Percentiles rank a stretch among this genome's conserved stretches.
These are phyloP conservation scores for Caenorhabditis drosophilae DNA, from an alignment of 2,888 invertebrate species.

Conservation along the genomic window DNA sequence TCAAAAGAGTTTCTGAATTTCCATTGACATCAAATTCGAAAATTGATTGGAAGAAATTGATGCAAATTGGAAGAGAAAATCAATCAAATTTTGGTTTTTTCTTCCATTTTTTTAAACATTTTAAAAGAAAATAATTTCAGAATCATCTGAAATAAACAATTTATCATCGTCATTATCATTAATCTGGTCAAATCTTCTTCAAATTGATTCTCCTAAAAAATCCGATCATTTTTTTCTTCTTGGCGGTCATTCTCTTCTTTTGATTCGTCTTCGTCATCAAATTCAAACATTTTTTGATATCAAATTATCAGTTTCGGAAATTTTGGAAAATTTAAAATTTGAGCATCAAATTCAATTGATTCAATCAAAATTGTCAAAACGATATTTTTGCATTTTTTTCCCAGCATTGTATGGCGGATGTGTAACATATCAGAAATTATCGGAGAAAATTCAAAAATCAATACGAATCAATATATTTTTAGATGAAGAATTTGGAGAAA, in stretches of 20 bases:
- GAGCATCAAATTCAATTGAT: conserved; percentile 11
- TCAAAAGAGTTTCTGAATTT: conserved; percentile 43
- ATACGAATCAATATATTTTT: conserved; percentile 7
- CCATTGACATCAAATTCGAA: conserved; percentile 62
- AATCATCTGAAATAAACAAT: too few relatives aligned
- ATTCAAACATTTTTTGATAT: conserved; percentile 23
- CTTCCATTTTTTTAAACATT: neutral
- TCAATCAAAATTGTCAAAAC: neutral
- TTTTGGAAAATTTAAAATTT: conserved; percentile 28
- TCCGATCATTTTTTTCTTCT: conserved; percentile 46
- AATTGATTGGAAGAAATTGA: conserved; percentile 29
- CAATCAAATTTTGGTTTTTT: neutral
- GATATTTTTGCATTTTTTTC: conserved; percentile 14
- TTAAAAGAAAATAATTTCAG: too few relatives aligned
- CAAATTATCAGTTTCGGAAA: conserved; percentile 18
- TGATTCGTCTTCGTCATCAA: conserved; percentile 39
- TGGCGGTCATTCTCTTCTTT: conserved; percentile 58
- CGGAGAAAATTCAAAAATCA: neutral
- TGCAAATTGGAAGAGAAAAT: conserved; percentile 6
- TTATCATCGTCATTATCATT: too few relatives aligned
- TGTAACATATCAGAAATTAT: conserved; percentile 15
- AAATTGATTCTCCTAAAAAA: conserved; percentile 3
- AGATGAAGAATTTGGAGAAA: conserved; percentile 19
- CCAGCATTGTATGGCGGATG: conserved; percentile 37
- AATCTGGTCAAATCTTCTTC: neutral